Evolutionary conservation across 2,113 vertebrate species (phyloP), one percentile per base, ranked within the genome.

Genomic region (Rhynchomys soricoides): DNA sequence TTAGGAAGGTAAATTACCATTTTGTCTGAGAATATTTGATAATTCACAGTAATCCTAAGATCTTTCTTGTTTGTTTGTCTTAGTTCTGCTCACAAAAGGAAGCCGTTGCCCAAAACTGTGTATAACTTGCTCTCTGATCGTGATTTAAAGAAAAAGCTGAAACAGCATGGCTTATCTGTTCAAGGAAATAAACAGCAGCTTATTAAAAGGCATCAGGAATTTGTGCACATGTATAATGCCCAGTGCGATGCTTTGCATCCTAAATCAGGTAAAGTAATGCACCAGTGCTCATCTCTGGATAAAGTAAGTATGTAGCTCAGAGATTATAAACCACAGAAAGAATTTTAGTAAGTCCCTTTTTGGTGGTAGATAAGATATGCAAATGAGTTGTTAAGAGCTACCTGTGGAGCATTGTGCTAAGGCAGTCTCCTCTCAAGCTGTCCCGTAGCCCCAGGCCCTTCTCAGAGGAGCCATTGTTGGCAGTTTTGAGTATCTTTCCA

Each of bases 201-300:
- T 85, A 96, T 99, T 55, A 99, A 97, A 97, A 98, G 99, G 12
- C 99, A 99, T 95, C 99, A 99, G 81, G 99, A 99, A 3, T 99
- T 99, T 96, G 98, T 99, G 62, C 99, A 99, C 37, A 98, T 99
- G 95, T 99, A 99, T 97, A 99, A 99, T 11, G 98, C 99, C 5
- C 99, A 99, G 74, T 99, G 99, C 93, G 99, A 99, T 91, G 98
- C 99, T n/a, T 97, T 99, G 0, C 98, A 98, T 57, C 99, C 99
- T 77, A 99, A 98, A 97, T 98, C 99, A 97, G 99, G 99, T 99
- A 78, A 78, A 93, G 11, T 64, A 50, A 45, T 88, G 55, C 73
- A 66, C 48, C 50, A 78, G 17, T 62, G 13, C 5, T 66, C 75
- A 13, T 66, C 55, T 87, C 21, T 57, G 34, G 43, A 15, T 90